Evolutionary conservation across 2,113 vertebrate genomes (phyloP).

Genomic region (Gasterosteus aculeatus): DNA sequence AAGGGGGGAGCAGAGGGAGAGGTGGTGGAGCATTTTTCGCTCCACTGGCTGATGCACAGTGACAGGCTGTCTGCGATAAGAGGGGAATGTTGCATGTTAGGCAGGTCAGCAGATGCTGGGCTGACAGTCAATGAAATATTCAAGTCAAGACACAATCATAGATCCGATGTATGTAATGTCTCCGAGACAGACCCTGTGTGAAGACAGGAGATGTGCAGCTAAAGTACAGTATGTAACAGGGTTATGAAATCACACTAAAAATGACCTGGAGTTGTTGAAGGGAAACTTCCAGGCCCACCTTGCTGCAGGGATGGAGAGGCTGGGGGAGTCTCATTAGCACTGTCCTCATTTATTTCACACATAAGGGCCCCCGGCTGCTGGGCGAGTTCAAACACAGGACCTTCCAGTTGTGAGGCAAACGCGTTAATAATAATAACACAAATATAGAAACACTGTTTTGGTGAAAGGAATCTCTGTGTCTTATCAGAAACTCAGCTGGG

Average conservation of each 20-base stretch:
- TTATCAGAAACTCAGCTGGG: not conserved
- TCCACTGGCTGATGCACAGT: conserved; percentile 79
- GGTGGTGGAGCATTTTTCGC: conserved; percentile 61
- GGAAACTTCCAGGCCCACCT: not conserved
- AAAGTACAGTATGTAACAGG: not conserved
- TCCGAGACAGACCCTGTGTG: conserved; percentile 55
- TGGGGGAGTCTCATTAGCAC: not conserved
- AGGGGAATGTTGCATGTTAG: conserved; percentile 79
- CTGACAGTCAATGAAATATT: conserved; percentile 90
- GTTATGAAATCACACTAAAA: not conserved
- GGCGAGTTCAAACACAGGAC: no score
- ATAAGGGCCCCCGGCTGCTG: no score
- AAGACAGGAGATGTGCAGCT: conserved; percentile 22
- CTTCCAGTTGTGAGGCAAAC: no score
- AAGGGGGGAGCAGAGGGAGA: conserved; percentile 37
- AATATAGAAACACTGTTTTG: not conserved
- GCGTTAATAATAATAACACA: not conserved
- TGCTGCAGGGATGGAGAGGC: not conserved
- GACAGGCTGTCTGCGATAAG: conserved; percentile 81
- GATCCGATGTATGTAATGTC: conserved; percentile 79
- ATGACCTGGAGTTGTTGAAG: not conserved
- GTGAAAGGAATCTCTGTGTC: not conserved
- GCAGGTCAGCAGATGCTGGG: conserved; percentile 83
- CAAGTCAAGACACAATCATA: conserved; percentile 82
- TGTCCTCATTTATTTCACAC: not conserved